Evolutionary conservation across 2,888 invertebrate genomes (phyloP), one percentile per base, ranked within the genome.

Genomic region (Rhorus exstirpatorius): DNA sequence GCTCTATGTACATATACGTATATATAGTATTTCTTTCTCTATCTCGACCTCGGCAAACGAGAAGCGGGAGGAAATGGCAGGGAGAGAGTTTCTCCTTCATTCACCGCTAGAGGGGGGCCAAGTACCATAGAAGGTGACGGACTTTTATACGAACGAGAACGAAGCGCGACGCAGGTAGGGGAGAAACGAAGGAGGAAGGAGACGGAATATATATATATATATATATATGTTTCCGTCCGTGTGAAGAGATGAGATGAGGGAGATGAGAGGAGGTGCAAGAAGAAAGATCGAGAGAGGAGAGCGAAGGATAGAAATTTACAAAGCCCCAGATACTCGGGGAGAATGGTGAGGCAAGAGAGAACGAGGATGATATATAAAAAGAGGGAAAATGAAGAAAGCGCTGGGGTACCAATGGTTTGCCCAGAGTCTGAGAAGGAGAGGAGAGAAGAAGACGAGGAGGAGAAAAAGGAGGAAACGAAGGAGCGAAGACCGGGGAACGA

Each of bases 271-370:
- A 78, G 75, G 83, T 67, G 46, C 70, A 77, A 41, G 63, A 63
- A 67, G 49, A 51, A 67, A 71, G 68, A 70, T n/a, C n/a, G 10
- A 63, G 70, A 72, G 58, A 55, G 68, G 65, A 83, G 79, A 80
- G 80, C 77, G 81, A 76, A 72, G 58, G 79, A 83, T 81, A 81
- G 79, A 76, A 81, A 70, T 68, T 79, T 68, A 83, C 80, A 72
- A 76, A 74, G 65, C 21, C 55, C 55, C 49, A 46, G 65, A 31
- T 14, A 3, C 41, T 35, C 51, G 49, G 10, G 44, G 17, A 61
- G 31, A 19, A 61, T 35, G 55, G 58, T 63, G 63, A 78, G 67
- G 26, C 21, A 58, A 41, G 38, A 51, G 38, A 41, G 41, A 35
- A 71, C 24, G 55, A 46, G 55, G 58, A 19, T 24, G 31, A 67